A percentile compares a stretch with the other conserved stretches of the same genome.
Conservation (phyloP, 2,113 vertebrate genomes). For the Anseranas semipalmata region DNA sequence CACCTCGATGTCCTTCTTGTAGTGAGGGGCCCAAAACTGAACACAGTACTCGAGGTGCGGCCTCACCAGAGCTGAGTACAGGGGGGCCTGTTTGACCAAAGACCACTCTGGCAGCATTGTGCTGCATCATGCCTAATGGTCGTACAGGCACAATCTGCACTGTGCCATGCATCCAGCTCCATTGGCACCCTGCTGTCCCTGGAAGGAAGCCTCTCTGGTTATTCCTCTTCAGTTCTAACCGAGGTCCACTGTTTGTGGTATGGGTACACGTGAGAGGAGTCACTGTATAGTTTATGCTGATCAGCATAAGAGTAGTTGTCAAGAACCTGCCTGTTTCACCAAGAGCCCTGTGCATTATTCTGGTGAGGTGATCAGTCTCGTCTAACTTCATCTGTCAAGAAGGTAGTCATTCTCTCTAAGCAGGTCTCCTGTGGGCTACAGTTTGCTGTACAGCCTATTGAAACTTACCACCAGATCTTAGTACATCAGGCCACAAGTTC, state of each 20-base stretch:
- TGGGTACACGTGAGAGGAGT: background rate
- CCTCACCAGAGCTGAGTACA: too few relatives aligned
- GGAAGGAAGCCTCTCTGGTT: background rate
- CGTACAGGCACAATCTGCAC: background rate
- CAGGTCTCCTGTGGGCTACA: background rate
- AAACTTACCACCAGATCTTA: background rate
- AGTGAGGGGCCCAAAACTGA: too few relatives aligned
- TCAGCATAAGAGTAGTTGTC: background rate
- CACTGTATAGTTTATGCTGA: background rate
- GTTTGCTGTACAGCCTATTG: background rate
- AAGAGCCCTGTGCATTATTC: background rate
- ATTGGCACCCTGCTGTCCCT: rapidly evolving
- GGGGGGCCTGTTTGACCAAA: background rate
- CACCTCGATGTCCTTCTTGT: too few relatives aligned
- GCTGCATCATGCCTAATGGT: background rate
- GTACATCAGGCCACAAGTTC: background rate
- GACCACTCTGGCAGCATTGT: background rate
- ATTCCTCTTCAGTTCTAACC: background rate
- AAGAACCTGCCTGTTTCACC: background rate
- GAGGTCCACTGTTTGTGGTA: background rate
- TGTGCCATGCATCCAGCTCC: background rate
- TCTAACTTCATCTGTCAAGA: background rate
- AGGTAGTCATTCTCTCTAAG: background rate
- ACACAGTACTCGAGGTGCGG: too few relatives aligned
- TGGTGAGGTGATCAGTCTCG: background rate